Evolutionary conservation across 2,797 vertebrate species (phyloP), one percentile per base, ranked within the genome.

Genomic region (Cossypha niveicapilla): DNA sequence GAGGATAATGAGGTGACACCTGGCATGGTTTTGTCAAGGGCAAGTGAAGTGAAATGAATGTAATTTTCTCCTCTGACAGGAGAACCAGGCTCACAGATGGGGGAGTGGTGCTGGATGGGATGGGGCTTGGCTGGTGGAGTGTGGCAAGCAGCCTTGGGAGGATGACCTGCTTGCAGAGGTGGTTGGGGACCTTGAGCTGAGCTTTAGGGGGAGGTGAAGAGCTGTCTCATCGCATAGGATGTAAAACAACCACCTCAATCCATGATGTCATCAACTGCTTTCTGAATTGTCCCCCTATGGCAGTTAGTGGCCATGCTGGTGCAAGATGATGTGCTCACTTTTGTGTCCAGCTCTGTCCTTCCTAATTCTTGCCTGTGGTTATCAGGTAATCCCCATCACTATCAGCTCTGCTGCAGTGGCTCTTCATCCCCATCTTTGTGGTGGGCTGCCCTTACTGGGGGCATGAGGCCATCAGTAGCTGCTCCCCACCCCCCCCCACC

Each of bases 271-370:
- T 35, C 39, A 42, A 0, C 13, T 56, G 28, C 56, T 35, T 32
- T 50, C 54, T 65, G 58, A 56, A 18, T 7, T 28, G 25, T 47
- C 11, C 39, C 19, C 6, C 27, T 25, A 0, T 0, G 2, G 56
- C 15, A 28, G 24, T 35, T 1, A 16, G 24, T 47, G n/a, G 19
- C 62, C 10, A 0, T 32, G 24, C 35, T 2, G 4, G 53, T 75
- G 42, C 42, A 42, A 11, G 14, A 1, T 4, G 35, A 42, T 27
- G 19, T 25, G 17, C 32, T 85, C 0, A 0, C n/a, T 30, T 16
- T 3, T 32, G 28, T 39, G 25, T 21, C 25, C 68, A 57, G 28
- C 18, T 24, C 41, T 88, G 61, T n/a, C 57, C 34, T 74, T 82
- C 75, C 32, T 19, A 15, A 16, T 25, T 39, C 10, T 4, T 57